Conservation (phyloP, 2,888 invertebrate species). For the Oscheius sp. region DNA sequence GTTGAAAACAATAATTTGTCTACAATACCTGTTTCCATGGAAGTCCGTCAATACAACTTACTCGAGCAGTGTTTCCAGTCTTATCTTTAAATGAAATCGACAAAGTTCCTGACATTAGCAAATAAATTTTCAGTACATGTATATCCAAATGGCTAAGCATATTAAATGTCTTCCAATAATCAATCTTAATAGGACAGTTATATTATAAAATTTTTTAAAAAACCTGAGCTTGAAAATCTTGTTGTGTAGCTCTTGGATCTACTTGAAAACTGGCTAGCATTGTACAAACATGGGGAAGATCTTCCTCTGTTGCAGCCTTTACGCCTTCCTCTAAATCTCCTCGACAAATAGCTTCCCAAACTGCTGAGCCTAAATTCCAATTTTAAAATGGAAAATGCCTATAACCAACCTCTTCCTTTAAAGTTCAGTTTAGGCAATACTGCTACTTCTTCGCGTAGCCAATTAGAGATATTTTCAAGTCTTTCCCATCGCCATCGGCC, state of each 20-base stretch:
- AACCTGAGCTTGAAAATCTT: conserved; percentile 36
- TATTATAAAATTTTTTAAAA: neutral
- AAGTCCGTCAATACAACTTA: conserved; percentile 49
- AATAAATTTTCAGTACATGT: conserved; percentile 43
- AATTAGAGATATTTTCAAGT: conserved; percentile 44
- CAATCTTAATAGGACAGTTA: conserved; percentile 27
- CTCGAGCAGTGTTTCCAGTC: conserved; percentile 7
- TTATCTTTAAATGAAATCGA: conserved; percentile 29
- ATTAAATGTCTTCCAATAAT: conserved; percentile 36
- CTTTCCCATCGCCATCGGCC: conserved; percentile 45
- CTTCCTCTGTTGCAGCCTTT: conserved; percentile 30
- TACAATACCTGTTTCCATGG: conserved; percentile 42
- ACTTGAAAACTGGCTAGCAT: conserved; percentile 40
- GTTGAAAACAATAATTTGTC: neutral
- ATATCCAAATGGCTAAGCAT: conserved; percentile 34
- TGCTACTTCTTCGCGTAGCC: conserved; percentile 37
- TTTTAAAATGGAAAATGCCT: neutral
- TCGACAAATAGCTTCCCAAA: conserved; percentile 42
- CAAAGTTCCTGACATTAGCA: conserved; percentile 46
- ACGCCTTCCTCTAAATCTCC: conserved; percentile 44
- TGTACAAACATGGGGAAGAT: conserved; percentile 36
- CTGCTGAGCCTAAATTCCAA: conserved; percentile 3
- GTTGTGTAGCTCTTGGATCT: conserved; percentile 38
- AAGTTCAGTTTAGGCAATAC: neutral
- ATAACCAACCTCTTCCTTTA: conserved; percentile 21